A percentile compares a stretch with the other conserved stretches of the same genome.
These are phyloP conservation scores for Cladopsammia gracilis DNA, from an alignment of 64 coral and sea anemone genomes.

Conservation along the genomic window DNA sequence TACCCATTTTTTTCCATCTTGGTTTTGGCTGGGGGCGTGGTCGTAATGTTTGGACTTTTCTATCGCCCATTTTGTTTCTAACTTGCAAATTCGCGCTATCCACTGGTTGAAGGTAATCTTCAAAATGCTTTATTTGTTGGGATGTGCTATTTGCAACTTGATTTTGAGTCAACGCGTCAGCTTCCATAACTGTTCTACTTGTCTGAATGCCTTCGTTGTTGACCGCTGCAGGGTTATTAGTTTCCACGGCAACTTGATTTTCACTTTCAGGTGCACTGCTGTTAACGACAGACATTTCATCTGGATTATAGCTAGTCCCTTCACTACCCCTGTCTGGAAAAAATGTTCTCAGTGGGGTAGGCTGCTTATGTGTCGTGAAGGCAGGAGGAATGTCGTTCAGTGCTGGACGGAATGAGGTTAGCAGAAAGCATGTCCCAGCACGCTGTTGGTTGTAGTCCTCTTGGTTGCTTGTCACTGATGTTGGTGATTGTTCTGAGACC, in stretches of 20 bases:
- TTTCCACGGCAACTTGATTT: neutral
- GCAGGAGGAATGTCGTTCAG: neutral
- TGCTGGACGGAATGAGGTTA: neutral
- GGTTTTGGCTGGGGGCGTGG: neutral
- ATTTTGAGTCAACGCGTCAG: neutral
- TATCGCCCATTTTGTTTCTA: neutral
- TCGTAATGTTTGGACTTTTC: neutral
- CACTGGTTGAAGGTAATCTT: slow-evolving; percentile 22
- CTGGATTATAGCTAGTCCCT: neutral
- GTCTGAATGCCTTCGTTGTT: neutral
- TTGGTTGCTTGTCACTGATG: neutral
- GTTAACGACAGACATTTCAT: neutral
- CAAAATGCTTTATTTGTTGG: neutral
- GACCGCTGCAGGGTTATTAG: neutral
- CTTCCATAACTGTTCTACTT: neutral
- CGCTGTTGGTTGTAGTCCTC: neutral
- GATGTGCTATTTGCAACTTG: neutral
- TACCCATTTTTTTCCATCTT: neutral
- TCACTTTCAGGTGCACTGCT: neutral
- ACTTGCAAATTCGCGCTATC: neutral
- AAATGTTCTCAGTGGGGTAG: neutral
- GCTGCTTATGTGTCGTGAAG: too few species aligned
- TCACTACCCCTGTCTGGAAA: neutral
- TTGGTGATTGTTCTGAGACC: neutral
- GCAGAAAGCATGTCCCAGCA: neutral